Conservation (phyloP, 2,888 invertebrate species). For the Andrena hattorfiana region DNA sequence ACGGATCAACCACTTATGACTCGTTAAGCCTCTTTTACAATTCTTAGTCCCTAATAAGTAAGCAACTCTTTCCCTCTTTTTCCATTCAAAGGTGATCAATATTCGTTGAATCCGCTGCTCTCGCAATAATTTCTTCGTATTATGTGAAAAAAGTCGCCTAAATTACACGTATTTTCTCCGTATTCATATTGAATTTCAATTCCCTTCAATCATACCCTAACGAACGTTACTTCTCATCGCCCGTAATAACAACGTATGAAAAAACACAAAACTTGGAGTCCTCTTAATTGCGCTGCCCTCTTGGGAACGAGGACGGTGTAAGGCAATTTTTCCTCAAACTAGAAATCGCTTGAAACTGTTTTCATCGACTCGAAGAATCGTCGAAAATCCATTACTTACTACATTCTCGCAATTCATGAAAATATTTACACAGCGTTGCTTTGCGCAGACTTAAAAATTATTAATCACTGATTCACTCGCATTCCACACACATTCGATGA, state of each 20-base stretch:
- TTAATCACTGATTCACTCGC: too few species aligned
- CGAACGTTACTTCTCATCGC: slow-evolving; percentile 11
- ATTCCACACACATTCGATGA: too few species aligned
- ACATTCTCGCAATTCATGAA: too few species aligned
- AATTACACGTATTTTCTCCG: slow-evolving; percentile 23
- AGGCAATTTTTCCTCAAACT: too few species aligned
- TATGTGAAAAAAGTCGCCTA: not conserved
- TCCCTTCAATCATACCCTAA: not conserved
- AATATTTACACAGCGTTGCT: too few species aligned
- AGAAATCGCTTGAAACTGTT: too few species aligned
- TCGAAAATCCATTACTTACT: too few species aligned
- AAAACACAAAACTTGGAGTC: not conserved
- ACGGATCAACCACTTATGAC: slow-evolving; percentile 34
- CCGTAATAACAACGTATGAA: slow-evolving; percentile 5
- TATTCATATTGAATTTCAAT: slow-evolving; percentile 1
- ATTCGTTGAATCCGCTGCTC: not conserved
- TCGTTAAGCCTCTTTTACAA: slow-evolving; percentile 52
- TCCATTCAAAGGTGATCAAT: slow-evolving; percentile 43
- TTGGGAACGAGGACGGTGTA: too few species aligned
- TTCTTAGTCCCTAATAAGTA: slow-evolving; percentile 41
- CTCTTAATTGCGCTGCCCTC: too few species aligned
- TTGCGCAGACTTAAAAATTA: too few species aligned
- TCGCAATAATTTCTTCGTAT: slow-evolving; percentile 6
- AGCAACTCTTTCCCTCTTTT: slow-evolving; percentile 20
- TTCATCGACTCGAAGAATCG: too few species aligned